Base-by-base conservation (phyloP, 2,797 vertebrate species). In the Sebastes dallii region DNA sequence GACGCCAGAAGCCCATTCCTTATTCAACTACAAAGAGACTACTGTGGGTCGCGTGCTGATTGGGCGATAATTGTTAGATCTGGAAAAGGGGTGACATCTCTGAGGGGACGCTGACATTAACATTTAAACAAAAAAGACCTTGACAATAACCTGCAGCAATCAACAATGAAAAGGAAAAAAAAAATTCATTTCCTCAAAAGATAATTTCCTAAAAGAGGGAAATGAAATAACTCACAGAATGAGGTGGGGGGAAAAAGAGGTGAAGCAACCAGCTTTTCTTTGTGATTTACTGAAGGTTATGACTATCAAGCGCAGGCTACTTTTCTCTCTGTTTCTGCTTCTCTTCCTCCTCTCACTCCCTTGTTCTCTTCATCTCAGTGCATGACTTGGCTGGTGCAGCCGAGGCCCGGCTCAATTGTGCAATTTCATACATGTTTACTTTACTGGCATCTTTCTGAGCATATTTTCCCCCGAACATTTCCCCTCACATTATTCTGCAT, bases 401-500 rank as follows among this genome's bases (percentile, higher is more conserved):
- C 77, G 54, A 86, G 88, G 91, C 86, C 77, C 78, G 36, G 85
- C 88, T 91, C 92, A 91, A 87, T 95, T 95, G 93, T 92, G 94
- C 93, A 94, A 95, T 94, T 94, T 94, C 88, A 92, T 91, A 93
- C 90, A 81, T 94, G 91, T 95, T 94, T 95, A 95, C 94, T 94
- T 94, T 86, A 91, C 95, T 93, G 93, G 90, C 94, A 89, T 94
- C 91, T 94, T 94, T 92, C 88, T 81, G 81, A 89, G 86, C 90
- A 90, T 92, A 89, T 91, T 89, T 82, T 86, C 82, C 65, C 73
- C 81, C 42, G 78, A 93, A 90, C 86, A 89, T 94, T 93, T 94
- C 90, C 91, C 85, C 88, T 92, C 86, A 83, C 82, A 93, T 93
- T 90, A 91, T 94, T 92, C 84, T 90, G 86, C 93, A 90, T 93